These are phyloP conservation scores for Drosophila villosipedis DNA, from an alignment of 2,888 invertebrate genomes.

Conservation along the genomic window DNA sequence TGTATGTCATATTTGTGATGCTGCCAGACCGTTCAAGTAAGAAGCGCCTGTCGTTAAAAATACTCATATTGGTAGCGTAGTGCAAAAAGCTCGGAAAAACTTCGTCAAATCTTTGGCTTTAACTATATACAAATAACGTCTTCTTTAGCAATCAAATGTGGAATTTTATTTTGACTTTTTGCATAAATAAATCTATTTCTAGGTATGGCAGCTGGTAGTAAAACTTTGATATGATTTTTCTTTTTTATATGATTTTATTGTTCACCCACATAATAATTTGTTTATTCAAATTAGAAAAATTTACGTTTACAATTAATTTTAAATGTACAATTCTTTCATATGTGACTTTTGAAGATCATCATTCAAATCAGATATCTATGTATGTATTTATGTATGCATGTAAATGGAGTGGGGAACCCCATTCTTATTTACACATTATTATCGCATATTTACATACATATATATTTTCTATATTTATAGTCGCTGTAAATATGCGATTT, in stretches of 20 bases:
- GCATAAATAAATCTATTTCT: not conserved
- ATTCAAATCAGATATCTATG: slow-evolving; percentile 54
- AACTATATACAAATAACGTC: not conserved
- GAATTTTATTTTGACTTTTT: no score
- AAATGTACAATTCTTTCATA: slow-evolving; percentile 70
- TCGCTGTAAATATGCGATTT: slow-evolving; percentile 37
- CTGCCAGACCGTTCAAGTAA: slow-evolving; percentile 24
- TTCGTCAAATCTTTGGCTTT: not conserved
- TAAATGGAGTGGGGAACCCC: slow-evolving; percentile 57
- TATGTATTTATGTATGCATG: slow-evolving; percentile 32
- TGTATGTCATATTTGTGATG: not conserved
- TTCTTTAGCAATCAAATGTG: not conserved
- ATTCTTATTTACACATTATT: slow-evolving; percentile 45
- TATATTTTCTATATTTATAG: slow-evolving; percentile 20
- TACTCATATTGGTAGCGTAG: not conserved
- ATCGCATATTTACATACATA: slow-evolving; percentile 31
- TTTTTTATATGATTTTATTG: slow-evolving; percentile 54
- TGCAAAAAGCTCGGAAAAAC: not conserved
- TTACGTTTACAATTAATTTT: slow-evolving; percentile 74
- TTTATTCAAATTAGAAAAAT: slow-evolving; percentile 80
- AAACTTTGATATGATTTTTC: not conserved
- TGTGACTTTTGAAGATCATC: slow-evolving; percentile 74
- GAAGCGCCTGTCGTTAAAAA: not conserved
- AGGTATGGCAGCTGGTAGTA: not conserved
- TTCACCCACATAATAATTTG: slow-evolving; percentile 79